These are phyloP conservation scores for Plestiodon gilberti DNA, from an alignment of 2,113 vertebrate genomes.

Conservation along the genomic window DNA sequence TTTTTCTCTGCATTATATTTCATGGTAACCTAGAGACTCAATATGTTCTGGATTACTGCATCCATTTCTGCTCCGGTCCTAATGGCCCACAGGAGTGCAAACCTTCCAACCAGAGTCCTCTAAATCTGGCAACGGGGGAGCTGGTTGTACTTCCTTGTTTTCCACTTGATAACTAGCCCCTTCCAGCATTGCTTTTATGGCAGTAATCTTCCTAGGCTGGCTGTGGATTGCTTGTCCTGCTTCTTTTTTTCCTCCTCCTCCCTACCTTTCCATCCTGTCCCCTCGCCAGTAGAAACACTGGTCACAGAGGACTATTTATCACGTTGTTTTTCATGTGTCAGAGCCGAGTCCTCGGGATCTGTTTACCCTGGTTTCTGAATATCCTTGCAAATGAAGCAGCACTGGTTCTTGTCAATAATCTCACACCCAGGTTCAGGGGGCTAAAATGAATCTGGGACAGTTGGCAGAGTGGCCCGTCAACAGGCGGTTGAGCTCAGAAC, in stretches of 20 bases:
- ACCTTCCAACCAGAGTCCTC: slow-evolving; percentile 74
- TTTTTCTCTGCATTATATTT: slow-evolving; percentile 76
- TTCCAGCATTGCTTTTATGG: slow-evolving; percentile 77
- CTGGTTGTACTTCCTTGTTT: slow-evolving; percentile 73
- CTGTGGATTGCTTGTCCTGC: slow-evolving; percentile 69
- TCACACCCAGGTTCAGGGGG: neutral
- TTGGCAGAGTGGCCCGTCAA: neutral
- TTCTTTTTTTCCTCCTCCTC: slow-evolving; percentile 1
- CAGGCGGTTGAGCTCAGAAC: neutral
- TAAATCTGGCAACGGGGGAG: slow-evolving; percentile 73
- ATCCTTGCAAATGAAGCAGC: neutral
- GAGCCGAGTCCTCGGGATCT: slow-evolving; percentile 42
- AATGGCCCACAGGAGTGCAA: slow-evolving; percentile 70
- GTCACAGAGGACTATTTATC: slow-evolving; percentile 62
- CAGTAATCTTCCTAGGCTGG: slow-evolving; percentile 77
- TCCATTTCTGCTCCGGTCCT: slow-evolving; percentile 73
- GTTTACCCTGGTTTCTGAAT: slow-evolving; percentile 33
- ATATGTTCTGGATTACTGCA: slow-evolving; percentile 79
- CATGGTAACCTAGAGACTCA: slow-evolving; percentile 76
- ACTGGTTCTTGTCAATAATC: slow-evolving; percentile 18
- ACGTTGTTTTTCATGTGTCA: slow-evolving; percentile 62
- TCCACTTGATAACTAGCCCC: slow-evolving; percentile 77
- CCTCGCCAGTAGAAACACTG: slow-evolving; percentile 57
- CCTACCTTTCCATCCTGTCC: slow-evolving; percentile 37
- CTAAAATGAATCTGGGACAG: neutral